These are phyloP conservation scores for Knipowitschia caucasica DNA, from an alignment of 2,797 vertebrate species.

Conservation along the genomic window DNA sequence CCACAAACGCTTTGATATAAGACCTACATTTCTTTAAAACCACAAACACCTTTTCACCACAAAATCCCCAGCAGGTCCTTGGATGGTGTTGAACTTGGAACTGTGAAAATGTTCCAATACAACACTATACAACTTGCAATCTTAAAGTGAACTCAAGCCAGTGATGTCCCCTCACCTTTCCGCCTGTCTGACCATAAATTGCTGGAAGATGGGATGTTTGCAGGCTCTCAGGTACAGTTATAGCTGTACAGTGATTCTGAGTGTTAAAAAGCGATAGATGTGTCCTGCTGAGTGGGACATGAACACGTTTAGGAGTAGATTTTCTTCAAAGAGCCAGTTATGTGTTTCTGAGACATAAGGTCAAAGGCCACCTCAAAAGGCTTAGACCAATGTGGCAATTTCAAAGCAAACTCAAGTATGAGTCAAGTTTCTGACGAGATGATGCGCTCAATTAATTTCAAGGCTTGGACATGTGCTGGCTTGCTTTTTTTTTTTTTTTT, in stretches of 20 bases:
- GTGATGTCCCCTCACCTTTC: slow-evolving; percentile 40
- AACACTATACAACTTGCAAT: slow-evolving; percentile 23
- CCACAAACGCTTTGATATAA: slow-evolving; percentile 18
- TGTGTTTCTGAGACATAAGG: neutral
- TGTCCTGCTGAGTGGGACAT: slow-evolving; percentile 15
- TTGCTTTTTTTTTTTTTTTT: neutral
- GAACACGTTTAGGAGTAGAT: slow-evolving; percentile 23
- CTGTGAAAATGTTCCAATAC: slow-evolving; percentile 3
- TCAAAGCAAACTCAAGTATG: neutral
- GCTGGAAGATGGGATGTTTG: slow-evolving; percentile 48
- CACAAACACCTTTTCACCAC: neutral
- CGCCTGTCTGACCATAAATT: slow-evolving; percentile 39
- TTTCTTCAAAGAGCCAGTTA: neutral
- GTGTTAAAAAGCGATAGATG: slow-evolving; percentile 37
- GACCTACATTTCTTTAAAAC: slow-evolving; percentile 27
- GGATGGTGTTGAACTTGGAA: slow-evolving; percentile 2
- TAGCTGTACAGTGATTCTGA: slow-evolving; percentile 20
- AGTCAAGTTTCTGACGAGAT: neutral
- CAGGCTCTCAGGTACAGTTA: slow-evolving; percentile 32
- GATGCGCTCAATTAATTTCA: neutral
- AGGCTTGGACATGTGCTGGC: neutral
- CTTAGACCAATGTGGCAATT: neutral
- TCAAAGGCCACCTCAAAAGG: neutral
- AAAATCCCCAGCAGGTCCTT: neutral
- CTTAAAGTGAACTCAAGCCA: slow-evolving; percentile 19